These are phyloP conservation scores for Cotesia glomerata DNA, from an alignment of 1,140 invertebrate species.

Conservation along the genomic window DNA sequence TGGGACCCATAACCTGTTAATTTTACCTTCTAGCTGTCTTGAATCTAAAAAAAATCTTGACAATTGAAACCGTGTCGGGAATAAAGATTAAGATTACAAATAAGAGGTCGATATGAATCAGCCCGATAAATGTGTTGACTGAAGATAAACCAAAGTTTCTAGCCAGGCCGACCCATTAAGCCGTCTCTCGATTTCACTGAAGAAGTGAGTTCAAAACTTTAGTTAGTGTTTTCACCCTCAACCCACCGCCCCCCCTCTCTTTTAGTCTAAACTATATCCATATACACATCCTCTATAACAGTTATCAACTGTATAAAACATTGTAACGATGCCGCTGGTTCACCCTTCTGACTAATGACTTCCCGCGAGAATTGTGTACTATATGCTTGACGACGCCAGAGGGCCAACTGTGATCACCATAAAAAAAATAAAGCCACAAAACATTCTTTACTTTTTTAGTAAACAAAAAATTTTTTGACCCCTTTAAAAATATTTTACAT, in stretches of 20 bases:
- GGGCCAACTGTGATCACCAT: not conserved
- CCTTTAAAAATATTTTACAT: too few relatives aligned
- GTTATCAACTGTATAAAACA: too few relatives aligned
- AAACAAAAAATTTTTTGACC: too few relatives aligned
- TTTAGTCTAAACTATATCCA: not conserved
- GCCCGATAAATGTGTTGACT: constrained; percentile 23
- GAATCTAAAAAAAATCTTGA: too few relatives aligned
- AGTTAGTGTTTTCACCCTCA: not conserved
- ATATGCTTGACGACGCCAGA: constrained; percentile 4
- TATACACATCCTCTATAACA: not conserved
- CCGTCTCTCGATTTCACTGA: not conserved
- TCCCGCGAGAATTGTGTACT: not conserved
- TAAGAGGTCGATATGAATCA: not conserved
- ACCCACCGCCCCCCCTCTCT: too few relatives aligned
- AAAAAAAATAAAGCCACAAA: not conserved
- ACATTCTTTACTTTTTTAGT: too few relatives aligned
- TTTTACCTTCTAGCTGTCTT: too few relatives aligned
- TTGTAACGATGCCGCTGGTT: not conserved
- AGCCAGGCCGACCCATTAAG: constrained; percentile 8
- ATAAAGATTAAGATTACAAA: not conserved
- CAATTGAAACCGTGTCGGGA: too few relatives aligned
- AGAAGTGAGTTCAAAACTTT: constrained; percentile 5
- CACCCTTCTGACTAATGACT: constrained; percentile 33
- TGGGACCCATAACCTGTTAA: too few relatives aligned
- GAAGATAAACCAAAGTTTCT: constrained; percentile 45